Conservation (phyloP, 2,113 vertebrate genomes). For the Gorsachius goisagi region DNA sequence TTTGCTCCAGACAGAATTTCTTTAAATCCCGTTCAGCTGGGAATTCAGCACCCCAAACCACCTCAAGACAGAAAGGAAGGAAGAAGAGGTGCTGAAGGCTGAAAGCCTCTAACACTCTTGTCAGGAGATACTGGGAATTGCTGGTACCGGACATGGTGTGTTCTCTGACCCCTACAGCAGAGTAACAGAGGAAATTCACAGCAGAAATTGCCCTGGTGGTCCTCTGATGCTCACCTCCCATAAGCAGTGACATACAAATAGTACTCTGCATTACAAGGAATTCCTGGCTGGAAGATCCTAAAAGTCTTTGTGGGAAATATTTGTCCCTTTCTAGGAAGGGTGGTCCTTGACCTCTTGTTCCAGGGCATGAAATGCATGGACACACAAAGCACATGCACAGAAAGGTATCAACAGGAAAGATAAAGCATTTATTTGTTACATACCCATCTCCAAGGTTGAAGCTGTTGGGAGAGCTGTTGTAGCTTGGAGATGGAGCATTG, state of each 20-base stretch:
- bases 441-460: slow-evolving; percentile 87
- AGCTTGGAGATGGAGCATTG: slow-evolving; percentile 83
- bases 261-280: neutral
- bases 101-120: neutral
- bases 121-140: neutral
- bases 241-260: neutral
- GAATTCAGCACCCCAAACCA: neutral
- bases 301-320: neutral
- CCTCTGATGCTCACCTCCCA: neutral
- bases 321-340: neutral
- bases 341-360: neutral
- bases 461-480: slow-evolving; percentile 85
- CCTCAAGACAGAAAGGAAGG: neutral
- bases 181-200: neutral
- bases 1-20: neutral
- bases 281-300: neutral
- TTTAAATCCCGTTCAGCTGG: neutral
- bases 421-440: slow-evolving; percentile 57
- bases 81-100: neutral
- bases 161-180: neutral
- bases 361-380: neutral
- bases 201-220: neutral
- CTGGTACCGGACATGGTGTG: neutral
- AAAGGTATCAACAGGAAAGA: neutral
- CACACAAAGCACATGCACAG: neutral